Base-by-base conservation (phyloP, 2,797 vertebrate species). In the Harpagifer antarcticus region DNA sequence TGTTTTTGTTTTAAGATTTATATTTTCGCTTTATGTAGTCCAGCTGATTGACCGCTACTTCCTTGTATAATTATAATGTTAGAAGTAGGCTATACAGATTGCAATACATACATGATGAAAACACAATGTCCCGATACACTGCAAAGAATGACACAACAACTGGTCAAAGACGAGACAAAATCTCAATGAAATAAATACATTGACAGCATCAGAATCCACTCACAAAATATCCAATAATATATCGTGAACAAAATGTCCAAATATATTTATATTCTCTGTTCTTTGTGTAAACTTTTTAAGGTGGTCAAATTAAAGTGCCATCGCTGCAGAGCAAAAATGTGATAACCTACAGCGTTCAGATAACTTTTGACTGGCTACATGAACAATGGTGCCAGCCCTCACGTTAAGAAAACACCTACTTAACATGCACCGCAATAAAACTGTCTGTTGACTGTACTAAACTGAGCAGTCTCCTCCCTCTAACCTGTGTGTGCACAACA, bases 401-500 rank as follows among this genome's bases (percentile, higher is more conserved):
- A 14, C 31, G n/a, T 4, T 56, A 55, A 9, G 37, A 45, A 70
- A 44, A 62, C 16, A 44, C 4, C 9, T 43, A 20, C 47, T 55
- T 47, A 53, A 43, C 23, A 19, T 47, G 17, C 20, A 42, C 42
- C 5, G 45, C 53, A 44, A 53, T 52, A 45, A 44, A 15, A 20
- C 40, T 71, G 15, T 68, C 17, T 73, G 70, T 62, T 70, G 79
- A 52, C 69, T 55, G 58, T 78, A 40, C 58, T 20, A 23, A 19
- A 47, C 69, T 52, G 23, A 67, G n/a, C 23, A 69, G 89, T 81
- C 91, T 81, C 90, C 91, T 86, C 92, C 89, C 81, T 68, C 66
- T 76, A 2, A 15, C 42, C 50, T 70, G 55, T 54, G 5, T 66
- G 57, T 9, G 43, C 23, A 1, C 66, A 64, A 73, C 72, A 23